Conservation (phyloP, 2,797 vertebrate genomes). For the Enteromius anoplus region DNA sequence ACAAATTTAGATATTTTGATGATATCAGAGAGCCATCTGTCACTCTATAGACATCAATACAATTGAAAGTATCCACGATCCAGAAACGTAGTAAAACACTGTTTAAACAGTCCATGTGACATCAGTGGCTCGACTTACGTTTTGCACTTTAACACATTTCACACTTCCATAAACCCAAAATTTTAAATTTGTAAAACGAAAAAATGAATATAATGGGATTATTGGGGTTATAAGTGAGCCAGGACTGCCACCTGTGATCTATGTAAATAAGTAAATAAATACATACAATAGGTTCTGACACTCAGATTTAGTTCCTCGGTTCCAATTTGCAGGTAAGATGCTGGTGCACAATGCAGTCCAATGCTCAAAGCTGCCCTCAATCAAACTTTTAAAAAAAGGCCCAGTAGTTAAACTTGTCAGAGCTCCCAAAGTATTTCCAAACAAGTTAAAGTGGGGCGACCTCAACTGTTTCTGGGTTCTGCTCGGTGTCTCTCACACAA, state of each 20-base stretch:
- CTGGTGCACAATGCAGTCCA: neutral
- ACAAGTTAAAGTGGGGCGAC: constrained; percentile 18
- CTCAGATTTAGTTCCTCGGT: neutral
- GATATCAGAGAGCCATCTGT: too few species aligned
- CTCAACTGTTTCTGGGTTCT: neutral
- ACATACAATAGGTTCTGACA: neutral
- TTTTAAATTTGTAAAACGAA: neutral
- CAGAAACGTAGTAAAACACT: too few species aligned
- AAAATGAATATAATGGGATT: neutral
- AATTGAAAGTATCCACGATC: too few species aligned
- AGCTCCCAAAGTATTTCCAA: constrained; percentile 8
- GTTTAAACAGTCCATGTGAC: too few species aligned
- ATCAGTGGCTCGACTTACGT: too few species aligned
- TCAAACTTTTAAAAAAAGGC: neutral
- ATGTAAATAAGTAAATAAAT: too few species aligned
- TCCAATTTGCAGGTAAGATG: neutral
- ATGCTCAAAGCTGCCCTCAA: neutral
- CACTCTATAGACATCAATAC: too few species aligned
- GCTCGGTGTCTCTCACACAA: neutral
- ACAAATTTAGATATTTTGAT: too few species aligned
- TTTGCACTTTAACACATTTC: neutral
- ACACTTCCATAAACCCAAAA: neutral
- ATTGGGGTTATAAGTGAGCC: neutral
- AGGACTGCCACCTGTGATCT: neutral
- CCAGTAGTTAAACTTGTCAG: constrained; percentile 3